phyloP scores from a whole-genome alignment of 2,797 vertebrate genomes.

The Peromyscus nudipes region DNA sequence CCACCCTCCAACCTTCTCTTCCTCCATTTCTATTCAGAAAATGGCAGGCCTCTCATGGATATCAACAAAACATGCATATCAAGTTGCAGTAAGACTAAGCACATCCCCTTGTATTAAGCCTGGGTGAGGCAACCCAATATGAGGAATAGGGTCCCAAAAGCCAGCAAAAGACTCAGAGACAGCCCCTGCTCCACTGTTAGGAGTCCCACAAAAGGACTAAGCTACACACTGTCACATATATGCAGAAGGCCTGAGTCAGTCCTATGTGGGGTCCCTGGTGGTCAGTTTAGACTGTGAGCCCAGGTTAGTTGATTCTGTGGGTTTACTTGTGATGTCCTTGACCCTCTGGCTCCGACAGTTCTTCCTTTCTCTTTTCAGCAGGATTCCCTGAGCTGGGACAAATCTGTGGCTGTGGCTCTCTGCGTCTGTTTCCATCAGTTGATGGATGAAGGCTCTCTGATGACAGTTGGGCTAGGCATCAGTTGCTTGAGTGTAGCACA shows the following conservation, averaged over 20 bases:
- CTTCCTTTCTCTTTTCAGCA: neutral
- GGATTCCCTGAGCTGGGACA: neutral
- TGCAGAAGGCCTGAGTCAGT: neutral
- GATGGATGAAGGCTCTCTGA: neutral
- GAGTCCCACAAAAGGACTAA: neutral
- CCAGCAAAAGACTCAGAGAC: neutral
- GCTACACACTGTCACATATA: neutral
- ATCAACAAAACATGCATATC: neutral
- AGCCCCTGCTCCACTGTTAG: neutral
- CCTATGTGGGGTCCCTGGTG: neutral
- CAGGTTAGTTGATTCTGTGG: neutral
- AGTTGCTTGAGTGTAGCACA: neutral
- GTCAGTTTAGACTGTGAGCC: neutral
- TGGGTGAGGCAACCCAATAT: neutral
- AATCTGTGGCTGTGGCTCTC: neutral
- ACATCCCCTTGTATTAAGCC: neutral
- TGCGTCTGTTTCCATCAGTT: neutral
- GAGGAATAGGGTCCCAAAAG: neutral
- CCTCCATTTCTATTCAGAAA: neutral
- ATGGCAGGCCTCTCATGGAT: neutral
- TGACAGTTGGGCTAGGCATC: neutral
- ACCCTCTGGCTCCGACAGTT: neutral
- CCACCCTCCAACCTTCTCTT: neutral
- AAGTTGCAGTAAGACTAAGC: neutral
- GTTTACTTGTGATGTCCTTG: neutral